Percentiles rank a stretch among this genome's conserved stretches.
These are phyloP conservation scores for Menidia beryllina DNA, from an alignment of 2,113 vertebrate species.

Conservation along the genomic window DNA sequence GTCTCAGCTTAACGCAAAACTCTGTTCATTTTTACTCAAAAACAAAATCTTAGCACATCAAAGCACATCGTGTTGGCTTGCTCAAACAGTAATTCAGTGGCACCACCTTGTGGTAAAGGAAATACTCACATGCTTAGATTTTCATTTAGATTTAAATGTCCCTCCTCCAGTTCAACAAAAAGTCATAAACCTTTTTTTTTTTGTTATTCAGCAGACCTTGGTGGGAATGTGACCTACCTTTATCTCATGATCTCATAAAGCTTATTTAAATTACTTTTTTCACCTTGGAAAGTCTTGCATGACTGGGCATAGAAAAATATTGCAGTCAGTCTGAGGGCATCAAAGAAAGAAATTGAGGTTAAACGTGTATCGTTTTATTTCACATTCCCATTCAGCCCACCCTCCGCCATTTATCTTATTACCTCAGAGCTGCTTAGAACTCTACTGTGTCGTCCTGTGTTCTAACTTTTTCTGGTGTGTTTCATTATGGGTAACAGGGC, in stretches of 20 bases:
- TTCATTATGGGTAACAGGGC: too few species aligned
- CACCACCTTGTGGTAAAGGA: conserved; percentile 52
- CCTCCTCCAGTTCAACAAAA: background rate
- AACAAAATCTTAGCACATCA: background rate
- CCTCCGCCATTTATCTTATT: too few species aligned
- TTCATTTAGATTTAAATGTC: background rate
- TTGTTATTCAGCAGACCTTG: background rate
- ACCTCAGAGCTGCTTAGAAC: too few species aligned
- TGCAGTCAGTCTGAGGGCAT: too few species aligned
- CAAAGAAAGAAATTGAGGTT: too few species aligned
- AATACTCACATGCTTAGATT: background rate
- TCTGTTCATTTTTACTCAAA: background rate
- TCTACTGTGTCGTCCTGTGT: too few species aligned
- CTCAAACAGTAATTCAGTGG: conserved; percentile 18
- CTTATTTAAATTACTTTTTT: background rate
- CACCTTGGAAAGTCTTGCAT: background rate
- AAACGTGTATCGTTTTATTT: too few species aligned
- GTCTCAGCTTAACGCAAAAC: background rate
- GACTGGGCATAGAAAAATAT: background rate
- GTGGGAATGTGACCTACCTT: background rate
- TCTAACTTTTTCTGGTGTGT: too few species aligned
- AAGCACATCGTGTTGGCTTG: too few species aligned
- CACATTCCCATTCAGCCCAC: too few species aligned
- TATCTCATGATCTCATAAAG: background rate
- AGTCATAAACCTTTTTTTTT: background rate